Conservation (phyloP, 2,888 invertebrate genomes). For the Candidula unifasciata region DNA sequence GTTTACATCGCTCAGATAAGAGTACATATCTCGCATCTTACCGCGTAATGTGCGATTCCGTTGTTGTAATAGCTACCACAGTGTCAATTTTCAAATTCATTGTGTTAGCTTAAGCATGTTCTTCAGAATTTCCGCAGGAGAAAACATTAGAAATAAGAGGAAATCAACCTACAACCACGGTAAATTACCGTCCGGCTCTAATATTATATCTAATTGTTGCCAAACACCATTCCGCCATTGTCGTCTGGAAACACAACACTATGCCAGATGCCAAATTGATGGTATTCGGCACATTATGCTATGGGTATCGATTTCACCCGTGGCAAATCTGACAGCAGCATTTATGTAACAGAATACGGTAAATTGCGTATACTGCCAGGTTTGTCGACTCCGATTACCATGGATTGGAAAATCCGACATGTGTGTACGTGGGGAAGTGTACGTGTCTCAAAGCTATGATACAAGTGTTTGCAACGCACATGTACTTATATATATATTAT, state of each 20-base stretch:
- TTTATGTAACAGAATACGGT: constrained; percentile 36
- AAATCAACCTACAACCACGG: constrained; percentile 10
- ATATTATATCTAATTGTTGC: constrained; percentile 28
- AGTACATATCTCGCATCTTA: too few species aligned
- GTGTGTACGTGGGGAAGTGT: not conserved
- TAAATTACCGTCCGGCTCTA: not conserved
- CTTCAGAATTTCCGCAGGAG: not conserved
- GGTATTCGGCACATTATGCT: constrained; percentile 16
- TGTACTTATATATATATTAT: too few species aligned
- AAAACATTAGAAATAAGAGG: not conserved
- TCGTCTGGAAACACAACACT: constrained; percentile 5
- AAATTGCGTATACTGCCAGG: constrained; percentile 30
- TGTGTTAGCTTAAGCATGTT: too few species aligned
- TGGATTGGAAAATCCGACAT: constrained; percentile 19
- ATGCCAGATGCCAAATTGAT: constrained; percentile 38
- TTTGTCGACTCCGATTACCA: constrained; percentile 32
- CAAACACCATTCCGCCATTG: not conserved
- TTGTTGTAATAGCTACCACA: too few species aligned
- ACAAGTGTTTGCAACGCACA: too few species aligned
- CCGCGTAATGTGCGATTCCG: not conserved
- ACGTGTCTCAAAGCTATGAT: not conserved
- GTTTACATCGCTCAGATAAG: too few species aligned
- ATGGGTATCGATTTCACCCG: constrained; percentile 19
- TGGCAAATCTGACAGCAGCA: constrained; percentile 30
- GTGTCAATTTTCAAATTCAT: too few species aligned